Base-by-base conservation (phyloP, 2,888 invertebrate genomes). In the Calameuta idolon region DNA sequence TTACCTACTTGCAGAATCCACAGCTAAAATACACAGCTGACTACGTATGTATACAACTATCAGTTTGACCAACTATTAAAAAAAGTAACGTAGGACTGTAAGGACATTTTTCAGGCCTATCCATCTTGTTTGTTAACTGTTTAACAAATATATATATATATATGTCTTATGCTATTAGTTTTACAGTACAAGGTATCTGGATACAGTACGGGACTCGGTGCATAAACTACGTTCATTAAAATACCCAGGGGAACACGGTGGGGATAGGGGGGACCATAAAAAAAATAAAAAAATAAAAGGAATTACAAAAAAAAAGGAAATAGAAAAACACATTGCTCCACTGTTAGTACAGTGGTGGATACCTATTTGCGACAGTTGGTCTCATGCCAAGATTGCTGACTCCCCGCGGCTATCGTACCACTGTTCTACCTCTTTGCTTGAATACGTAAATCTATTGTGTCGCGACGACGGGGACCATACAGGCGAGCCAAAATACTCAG, bases 381-480 rank as follows among this genome's bases (percentile, higher is more conserved):
- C 83, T 81, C 80, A 81, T 88, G 90, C 90, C 90, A 90, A 89
- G 89, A 90, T 89, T 90, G 86, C 87, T 86, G 87, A 81, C 77
- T 77, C 85, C 80, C 85, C 85, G 83, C 85, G 87, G 88, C 88
- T 88, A 87, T 88, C 86, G 86, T 85, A 86, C 86, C 83, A 84
- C 83, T 87, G 86, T 87, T 87, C 86, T 82, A 84, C 85, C 89
- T 86, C 88, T 86, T 89, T 84, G 85, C 85, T 83, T 83, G 86
- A 88, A 90, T 89, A 89, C 89, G 90, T 90, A 90, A 90, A 90
- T 90, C 89, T 89, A 90, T 90, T 89, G 90, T 90, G 86, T 85
- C 79, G 81, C 84, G 84, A 81, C 83, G 83, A 86, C 83, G 86
- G 82, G 81, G 79, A 78, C 85, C 82, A 84, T 86, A 87, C 80